Evolutionary conservation across 2,113 vertebrate genomes (phyloP), one percentile per base, ranked within the genome.

Genomic region (Pimephales promelas): DNA sequence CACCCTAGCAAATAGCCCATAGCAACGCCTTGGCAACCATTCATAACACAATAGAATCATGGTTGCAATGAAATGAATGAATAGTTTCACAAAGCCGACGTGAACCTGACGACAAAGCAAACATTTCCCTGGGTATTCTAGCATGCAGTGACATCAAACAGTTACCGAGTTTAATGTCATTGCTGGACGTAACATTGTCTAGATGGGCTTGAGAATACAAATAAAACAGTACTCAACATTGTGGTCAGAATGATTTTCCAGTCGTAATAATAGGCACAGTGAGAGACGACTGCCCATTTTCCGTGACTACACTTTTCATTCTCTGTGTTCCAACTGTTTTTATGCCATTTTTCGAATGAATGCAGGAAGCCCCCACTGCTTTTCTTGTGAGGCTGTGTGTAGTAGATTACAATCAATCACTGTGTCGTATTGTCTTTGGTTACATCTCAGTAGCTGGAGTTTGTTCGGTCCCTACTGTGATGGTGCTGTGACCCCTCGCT

Each of bases 371-470:
- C 24, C 45, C 18, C 18, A 54, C 7, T 22, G 18, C 2, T 22
- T 54, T 9, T 54, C 52, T 22, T 54, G 5, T 66, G 16, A 31
- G 43, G 54, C 10, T 80, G 24, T 34, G 52, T 79, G 26, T 3
- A n/a, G 62, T 10, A 18, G 16, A 57, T 70, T 49, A 31, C 49
- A 34, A 57, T 14, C 43, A 71, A 40, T 68, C 45, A 61, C 10
- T 3, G 20, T 52, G 40, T 81, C 34, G 31, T 18, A 70, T 71
- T 52, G 64, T 76, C 80, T 79, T 77, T 81, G 26, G 52, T 72
- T 84, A 73, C 52, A 79, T 84, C 54, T 83, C 52, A 62, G 31
- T 70, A 45, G 22, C 54, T 10, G 34, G 75, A 56, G 47, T 74
- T 62, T 70, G 40, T 40, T 45, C 24, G 4, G 34, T n/a, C 47